Conservation (phyloP, 2,797 vertebrate genomes). For the Sebastes matsubarae region DNA sequence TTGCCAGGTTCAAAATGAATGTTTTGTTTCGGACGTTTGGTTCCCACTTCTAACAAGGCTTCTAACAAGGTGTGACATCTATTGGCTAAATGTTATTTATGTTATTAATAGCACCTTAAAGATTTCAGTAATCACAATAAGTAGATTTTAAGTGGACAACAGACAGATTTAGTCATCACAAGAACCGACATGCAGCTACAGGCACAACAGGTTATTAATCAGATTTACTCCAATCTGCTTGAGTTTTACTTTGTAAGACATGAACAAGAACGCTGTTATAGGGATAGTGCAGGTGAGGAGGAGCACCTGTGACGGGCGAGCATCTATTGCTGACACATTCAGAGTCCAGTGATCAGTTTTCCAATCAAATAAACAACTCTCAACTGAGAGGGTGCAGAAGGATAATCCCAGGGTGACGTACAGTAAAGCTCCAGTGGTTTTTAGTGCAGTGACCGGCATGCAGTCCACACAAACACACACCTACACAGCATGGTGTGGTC, state of each 20-base stretch:
- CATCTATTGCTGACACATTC: not conserved
- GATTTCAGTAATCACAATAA: not conserved
- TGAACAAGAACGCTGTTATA: not conserved
- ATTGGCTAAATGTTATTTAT: too few species aligned
- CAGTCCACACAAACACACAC: constrained; percentile 66
- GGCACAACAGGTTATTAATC: not conserved
- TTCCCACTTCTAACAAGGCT: too few species aligned
- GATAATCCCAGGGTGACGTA: constrained; percentile 39
- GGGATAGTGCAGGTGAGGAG: not conserved
- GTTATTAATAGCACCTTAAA: not conserved
- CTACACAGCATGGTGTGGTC: constrained; percentile 58
- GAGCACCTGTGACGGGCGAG: not conserved
- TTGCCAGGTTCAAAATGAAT: too few species aligned
- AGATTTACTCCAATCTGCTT: not conserved
- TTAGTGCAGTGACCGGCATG: constrained; percentile 69
- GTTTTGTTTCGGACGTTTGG: too few species aligned
- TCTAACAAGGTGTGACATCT: too few species aligned
- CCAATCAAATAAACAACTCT: constrained; percentile 25
- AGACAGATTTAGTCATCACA: not conserved
- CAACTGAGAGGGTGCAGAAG: constrained; percentile 8
- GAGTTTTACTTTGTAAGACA: constrained; percentile 9
- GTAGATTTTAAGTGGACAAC: not conserved
- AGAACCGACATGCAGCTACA: constrained; percentile 7
- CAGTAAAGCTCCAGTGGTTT: constrained; percentile 45
- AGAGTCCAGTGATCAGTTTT: not conserved